phyloP scores from a whole-genome alignment of 2,797 vertebrate species.

The Tragopan temminckii region DNA sequence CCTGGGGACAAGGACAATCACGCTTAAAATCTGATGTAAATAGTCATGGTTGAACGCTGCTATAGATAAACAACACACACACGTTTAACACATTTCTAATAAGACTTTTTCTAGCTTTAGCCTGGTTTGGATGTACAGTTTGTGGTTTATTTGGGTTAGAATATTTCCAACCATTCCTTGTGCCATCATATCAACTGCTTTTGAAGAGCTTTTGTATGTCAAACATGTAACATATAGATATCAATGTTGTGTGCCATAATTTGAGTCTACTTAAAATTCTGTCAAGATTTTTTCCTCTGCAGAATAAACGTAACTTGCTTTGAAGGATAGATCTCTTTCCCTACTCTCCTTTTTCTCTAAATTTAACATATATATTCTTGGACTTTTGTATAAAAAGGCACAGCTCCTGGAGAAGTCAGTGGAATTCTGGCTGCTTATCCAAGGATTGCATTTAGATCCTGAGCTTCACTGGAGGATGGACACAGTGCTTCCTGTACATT shows the following conservation, averaged over 20 bases:
- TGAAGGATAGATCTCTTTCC: neutral
- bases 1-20: neutral
- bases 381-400: neutral
- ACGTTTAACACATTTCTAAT: neutral
- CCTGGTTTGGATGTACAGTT: neutral
- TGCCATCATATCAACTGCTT: neutral
- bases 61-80: neutral
- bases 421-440: neutral
- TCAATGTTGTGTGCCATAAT: neutral
- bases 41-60: neutral
- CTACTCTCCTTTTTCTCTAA: neutral
- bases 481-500: neutral
- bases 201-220: neutral
- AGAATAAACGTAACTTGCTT: neutral
- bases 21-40: neutral
- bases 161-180: neutral
- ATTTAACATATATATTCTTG: neutral
- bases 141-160: neutral
- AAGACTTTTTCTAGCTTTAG: neutral
- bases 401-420: neutral
- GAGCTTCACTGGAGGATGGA: neutral
- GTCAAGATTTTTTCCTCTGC: neutral
- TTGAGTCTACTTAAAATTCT: neutral
- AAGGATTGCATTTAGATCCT: neutral
- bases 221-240: neutral